Conservation (phyloP, 2,888 invertebrate genomes). For the Dicroscelio sp. region DNA sequence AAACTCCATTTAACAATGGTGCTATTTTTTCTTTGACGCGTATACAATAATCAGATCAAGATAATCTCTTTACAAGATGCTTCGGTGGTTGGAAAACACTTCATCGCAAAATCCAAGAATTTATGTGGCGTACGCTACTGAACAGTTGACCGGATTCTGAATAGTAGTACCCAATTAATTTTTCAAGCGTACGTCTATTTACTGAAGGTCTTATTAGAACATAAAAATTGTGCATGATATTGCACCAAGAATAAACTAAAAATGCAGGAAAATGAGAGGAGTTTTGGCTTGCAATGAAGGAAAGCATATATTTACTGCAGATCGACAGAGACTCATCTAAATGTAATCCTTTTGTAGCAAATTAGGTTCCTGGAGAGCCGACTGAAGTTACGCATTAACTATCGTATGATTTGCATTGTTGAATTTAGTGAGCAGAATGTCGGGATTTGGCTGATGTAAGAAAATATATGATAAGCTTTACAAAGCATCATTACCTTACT, state of each 20-base stretch:
- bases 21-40: constrained; percentile 91
- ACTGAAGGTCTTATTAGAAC: too few species aligned
- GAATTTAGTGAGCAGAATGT: constrained; percentile 91
- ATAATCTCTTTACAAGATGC: constrained; percentile 91
- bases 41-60: constrained; percentile 90
- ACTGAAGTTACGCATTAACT: constrained; percentile 87
- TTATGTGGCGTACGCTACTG: background rate
- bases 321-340: constrained; percentile 81
- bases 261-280: constrained; percentile 59
- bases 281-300: constrained; percentile 63
- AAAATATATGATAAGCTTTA: constrained; percentile 89
- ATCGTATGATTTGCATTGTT: too few species aligned
- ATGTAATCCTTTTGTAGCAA: constrained; percentile 90
- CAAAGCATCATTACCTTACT: constrained; percentile 65
- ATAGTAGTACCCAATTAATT: constrained; percentile 1
- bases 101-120: constrained; percentile 80
- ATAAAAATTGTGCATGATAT: too few species aligned
- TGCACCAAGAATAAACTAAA: too few species aligned
- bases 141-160: background rate
- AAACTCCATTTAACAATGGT: constrained; percentile 88
- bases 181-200: too few species aligned
- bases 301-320: constrained; percentile 70
- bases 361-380: constrained; percentile 89
- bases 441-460: constrained; percentile 89
- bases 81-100: constrained; percentile 89